Base-by-base conservation (phyloP, 2,888 invertebrate species). In the Tetranychus truncatus region DNA sequence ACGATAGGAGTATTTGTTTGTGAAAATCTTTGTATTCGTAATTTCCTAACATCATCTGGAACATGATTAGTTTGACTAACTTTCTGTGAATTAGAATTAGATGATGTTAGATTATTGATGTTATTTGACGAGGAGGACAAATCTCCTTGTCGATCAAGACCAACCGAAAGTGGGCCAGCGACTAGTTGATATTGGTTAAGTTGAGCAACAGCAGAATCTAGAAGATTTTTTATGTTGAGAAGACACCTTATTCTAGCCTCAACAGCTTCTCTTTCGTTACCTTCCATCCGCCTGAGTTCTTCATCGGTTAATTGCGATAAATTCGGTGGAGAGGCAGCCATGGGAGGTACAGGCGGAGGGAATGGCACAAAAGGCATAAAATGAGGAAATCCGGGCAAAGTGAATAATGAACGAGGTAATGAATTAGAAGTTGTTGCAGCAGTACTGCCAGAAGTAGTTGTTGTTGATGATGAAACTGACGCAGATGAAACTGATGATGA, bases 191-290 rank as follows among this genome's bases (percentile, higher is more conserved):
- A 97, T 82, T 96, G 95, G 81, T 92, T 91, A 91, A 97, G 92
- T 84, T 97, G 89, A 73, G 92, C 85, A 77, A 91, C 90, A 4
- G 95, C 94, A 69, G 95, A 93, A 83, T 97, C 96, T 79, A 99
- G 83, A 83, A 99, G 88, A 1, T 91, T 86, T 85, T 92, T 89
- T 79, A 94, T 90, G 84, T 94, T 91, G 77, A 89, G 87, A 74
- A 93, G 85, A 80, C 89, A 86, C 84, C 91, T 89, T 77, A 99
- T 88, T 77, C 99, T 86, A 6, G 94, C 93, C 82, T 96, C 94
- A 65, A 97, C 87, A 80, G 92, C 90, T 78, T 88, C 87, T 77
- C 96, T 86, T 80, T 92, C 89, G 78, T 87, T 88, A 46, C 95
- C 95, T 83, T 99, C 99, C 89, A 99, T 88, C 20, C 88, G 86